phyloP scores from a whole-genome alignment of 1,140 invertebrate species.

The Trichonephila clavata region DNA sequence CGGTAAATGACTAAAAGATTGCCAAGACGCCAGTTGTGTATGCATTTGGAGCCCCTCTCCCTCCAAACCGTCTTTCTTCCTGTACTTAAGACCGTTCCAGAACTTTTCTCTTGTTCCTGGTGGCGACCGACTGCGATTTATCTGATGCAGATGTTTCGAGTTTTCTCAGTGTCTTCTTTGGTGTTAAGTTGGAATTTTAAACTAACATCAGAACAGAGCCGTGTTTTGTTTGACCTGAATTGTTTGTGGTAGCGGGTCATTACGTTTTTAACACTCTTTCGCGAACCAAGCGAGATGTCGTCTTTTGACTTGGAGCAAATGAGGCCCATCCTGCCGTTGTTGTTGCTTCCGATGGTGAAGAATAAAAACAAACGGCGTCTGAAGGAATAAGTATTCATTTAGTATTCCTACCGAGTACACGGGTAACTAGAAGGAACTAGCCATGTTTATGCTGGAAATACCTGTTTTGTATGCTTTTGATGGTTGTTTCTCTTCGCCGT shows the following conservation, averaged over 20 bases:
- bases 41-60: not conserved
- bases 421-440: not conserved
- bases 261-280: slow-evolving; percentile 32
- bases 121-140: slow-evolving; percentile 34
- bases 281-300: not conserved
- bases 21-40: slow-evolving; percentile 27
- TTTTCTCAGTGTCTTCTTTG: slow-evolving; percentile 44
- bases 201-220: slow-evolving; percentile 24
- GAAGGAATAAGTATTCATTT: not conserved
- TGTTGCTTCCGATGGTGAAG: not conserved
- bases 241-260: slow-evolving; percentile 25
- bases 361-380: not conserved
- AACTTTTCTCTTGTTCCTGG: not conserved
- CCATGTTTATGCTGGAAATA: not conserved
- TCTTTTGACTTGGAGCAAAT: not conserved
- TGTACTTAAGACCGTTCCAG: not conserved
- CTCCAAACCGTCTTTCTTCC: not conserved
- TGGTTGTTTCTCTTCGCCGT: not conserved
- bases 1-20: slow-evolving; percentile 59
- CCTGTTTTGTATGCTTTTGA: not conserved
- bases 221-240: slow-evolving; percentile 30
- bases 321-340: not conserved
- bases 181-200: slow-evolving; percentile 36
- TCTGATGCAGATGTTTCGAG: slow-evolving; percentile 47
- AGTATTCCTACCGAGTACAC: not conserved